Evolutionary conservation across 2,113 vertebrate genomes (phyloP).

Genomic region (Aegotheles bennettii): DNA sequence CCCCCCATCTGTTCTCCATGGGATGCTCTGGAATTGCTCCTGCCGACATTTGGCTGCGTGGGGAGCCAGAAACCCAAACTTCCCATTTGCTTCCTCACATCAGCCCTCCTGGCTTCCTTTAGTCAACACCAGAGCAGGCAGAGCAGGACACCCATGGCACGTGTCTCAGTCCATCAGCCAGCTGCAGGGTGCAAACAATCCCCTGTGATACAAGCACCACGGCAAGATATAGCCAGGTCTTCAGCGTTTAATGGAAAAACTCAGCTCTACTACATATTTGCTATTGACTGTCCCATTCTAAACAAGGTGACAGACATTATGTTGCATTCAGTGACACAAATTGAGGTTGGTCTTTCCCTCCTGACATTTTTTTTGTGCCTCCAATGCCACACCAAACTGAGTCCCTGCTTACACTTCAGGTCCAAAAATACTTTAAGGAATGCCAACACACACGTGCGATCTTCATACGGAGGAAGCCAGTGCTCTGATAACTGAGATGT

Average conservation of each 20-base stretch:
- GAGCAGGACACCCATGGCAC: neutral
- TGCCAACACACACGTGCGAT: neutral
- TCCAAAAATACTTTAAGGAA: neutral
- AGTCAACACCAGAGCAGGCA: neutral
- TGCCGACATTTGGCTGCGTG: neutral
- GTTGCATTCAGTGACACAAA: neutral
- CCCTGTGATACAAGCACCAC: neutral
- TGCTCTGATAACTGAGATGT: neutral
- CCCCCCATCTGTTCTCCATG: neutral
- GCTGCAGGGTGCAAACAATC: neutral
- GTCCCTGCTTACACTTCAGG: neutral
- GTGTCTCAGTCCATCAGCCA: neutral
- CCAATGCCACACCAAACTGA: neutral
- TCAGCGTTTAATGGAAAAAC: neutral
- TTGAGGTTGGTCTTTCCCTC: neutral
- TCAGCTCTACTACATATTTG: neutral
- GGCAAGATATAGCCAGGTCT: accelerated
- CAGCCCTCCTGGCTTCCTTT: neutral
- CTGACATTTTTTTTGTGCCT: neutral
- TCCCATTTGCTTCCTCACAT: neutral
- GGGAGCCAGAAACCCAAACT: neutral
- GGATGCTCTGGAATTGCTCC: neutral
- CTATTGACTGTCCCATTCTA: neutral
- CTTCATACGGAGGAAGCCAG: neutral
- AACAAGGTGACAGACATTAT: neutral